Conservation (phyloP, 2,888 invertebrate genomes). For the Isotomurus palustris region DNA sequence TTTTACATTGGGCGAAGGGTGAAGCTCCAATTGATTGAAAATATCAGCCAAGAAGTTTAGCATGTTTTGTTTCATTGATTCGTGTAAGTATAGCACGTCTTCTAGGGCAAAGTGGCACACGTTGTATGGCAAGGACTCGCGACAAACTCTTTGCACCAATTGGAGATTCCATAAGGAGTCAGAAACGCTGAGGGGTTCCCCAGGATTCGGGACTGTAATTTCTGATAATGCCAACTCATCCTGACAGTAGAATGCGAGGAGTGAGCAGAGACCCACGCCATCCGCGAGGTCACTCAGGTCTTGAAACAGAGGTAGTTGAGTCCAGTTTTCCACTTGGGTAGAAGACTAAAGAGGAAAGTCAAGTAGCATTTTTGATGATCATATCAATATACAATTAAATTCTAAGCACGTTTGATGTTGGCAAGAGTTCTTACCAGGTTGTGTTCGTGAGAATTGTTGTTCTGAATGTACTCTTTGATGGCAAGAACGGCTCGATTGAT, state of each 20-base stretch:
- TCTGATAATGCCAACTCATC: conserved; percentile 69
- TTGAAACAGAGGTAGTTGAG: conserved; percentile 51
- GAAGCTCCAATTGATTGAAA: conserved; percentile 83
- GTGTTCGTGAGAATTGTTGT: conserved; percentile 44
- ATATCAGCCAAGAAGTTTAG: conserved; percentile 88
- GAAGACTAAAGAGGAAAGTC: conserved; percentile 30
- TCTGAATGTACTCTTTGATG: conserved; percentile 57
- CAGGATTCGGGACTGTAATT: conserved; percentile 50
- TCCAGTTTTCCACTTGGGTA: conserved; percentile 45
- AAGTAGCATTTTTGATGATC: neutral
- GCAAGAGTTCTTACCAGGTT: conserved; percentile 39
- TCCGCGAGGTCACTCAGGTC: conserved; percentile 85
- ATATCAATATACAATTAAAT: conserved; percentile 4
- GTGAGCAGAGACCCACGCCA: conserved; percentile 79
- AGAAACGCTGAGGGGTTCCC: conserved; percentile 49
- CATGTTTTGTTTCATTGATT: conserved; percentile 87
- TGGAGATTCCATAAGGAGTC: conserved; percentile 73
- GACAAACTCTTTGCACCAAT: conserved; percentile 81
- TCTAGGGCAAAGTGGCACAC: conserved; percentile 94
- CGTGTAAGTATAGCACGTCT: conserved; percentile 88
- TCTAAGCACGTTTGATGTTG: neutral
- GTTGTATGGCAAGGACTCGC: conserved; percentile 74
- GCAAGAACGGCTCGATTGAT: conserved; percentile 80
- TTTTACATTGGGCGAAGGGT: conserved; percentile 81
- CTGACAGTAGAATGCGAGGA: conserved; percentile 87